Conservation (phyloP, 2,888 invertebrate species). For the Drosophila melanocephala region DNA sequence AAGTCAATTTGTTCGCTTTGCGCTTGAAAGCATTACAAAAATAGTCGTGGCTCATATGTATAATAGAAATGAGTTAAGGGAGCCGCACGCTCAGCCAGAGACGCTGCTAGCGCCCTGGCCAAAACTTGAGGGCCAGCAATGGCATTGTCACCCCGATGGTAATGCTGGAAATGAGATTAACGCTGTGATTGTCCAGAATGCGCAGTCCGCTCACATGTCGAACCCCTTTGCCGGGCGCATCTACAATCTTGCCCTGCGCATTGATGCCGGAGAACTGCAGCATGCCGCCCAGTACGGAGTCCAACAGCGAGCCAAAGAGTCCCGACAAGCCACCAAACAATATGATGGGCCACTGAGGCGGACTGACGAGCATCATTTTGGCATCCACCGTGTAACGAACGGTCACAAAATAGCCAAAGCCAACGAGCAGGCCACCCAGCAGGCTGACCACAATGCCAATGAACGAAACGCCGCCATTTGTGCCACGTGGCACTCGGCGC, state of each 20-base stretch:
- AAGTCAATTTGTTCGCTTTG: slow-evolving; percentile 53
- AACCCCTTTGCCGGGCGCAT: slow-evolving; percentile 89
- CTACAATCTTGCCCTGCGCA: slow-evolving; percentile 90
- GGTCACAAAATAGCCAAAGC: slow-evolving; percentile 90
- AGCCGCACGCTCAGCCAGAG: not conserved
- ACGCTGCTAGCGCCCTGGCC: slow-evolving; percentile 85
- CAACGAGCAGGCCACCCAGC: slow-evolving; percentile 87
- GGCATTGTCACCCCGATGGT: slow-evolving; percentile 91
- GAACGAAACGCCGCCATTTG: slow-evolving; percentile 94
- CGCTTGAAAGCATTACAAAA: slow-evolving; percentile 38
- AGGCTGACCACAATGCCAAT: slow-evolving; percentile 87
- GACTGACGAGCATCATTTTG: slow-evolving; percentile 87
- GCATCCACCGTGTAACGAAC: slow-evolving; percentile 88
- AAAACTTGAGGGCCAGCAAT: slow-evolving; percentile 87
- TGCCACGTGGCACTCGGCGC: slow-evolving; percentile 92
- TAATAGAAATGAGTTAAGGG: not conserved
- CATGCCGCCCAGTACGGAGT: slow-evolving; percentile 94
- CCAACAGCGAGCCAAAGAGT: slow-evolving; percentile 92
- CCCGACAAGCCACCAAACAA: slow-evolving; percentile 91
- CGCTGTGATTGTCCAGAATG: slow-evolving; percentile 94
- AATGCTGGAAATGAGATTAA: slow-evolving; percentile 93
- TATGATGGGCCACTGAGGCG: slow-evolving; percentile 93
- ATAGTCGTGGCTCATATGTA: slow-evolving; percentile 28
- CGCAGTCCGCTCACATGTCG: slow-evolving; percentile 91
- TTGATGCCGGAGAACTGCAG: slow-evolving; percentile 94